These are phyloP conservation scores for Heliothis subflexa DNA, from an alignment of 1,140 invertebrate species.

Conservation along the genomic window DNA sequence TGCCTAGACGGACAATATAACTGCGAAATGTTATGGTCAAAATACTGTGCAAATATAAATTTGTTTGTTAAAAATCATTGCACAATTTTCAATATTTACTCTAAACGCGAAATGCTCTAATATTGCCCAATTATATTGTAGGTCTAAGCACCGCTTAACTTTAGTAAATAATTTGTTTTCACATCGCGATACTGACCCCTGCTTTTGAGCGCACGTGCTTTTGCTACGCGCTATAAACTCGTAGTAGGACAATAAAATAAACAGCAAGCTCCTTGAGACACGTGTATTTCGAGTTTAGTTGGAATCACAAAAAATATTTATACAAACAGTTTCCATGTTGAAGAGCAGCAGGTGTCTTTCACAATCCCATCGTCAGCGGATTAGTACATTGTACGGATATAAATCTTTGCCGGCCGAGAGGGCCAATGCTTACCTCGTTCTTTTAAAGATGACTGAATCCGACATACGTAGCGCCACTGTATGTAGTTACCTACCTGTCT, in stretches of 20 bases:
- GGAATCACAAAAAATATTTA: slow-evolving; percentile 57
- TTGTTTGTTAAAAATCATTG: no score
- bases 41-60: no score
- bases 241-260: slow-evolving; percentile 31
- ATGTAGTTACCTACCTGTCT: slow-evolving; percentile 37
- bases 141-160: neutral
- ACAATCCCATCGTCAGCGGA: slow-evolving; percentile 78
- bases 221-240: slow-evolving; percentile 20
- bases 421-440: slow-evolving; percentile 65
- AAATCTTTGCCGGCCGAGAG: slow-evolving; percentile 66
- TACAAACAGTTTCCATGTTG: slow-evolving; percentile 74
- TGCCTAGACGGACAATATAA: no score
- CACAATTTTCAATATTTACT: no score
- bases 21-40: no score
- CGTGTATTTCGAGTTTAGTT: slow-evolving; percentile 43
- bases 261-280: slow-evolving; percentile 26
- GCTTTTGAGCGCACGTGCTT: slow-evolving; percentile 32
- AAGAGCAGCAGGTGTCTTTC: slow-evolving; percentile 77
- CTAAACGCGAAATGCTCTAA: no score
- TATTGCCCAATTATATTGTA: no score
- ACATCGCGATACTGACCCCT: slow-evolving; percentile 21
- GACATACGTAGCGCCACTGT: slow-evolving; percentile 23
- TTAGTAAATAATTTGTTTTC: slow-evolving; percentile 25
- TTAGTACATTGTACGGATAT: slow-evolving; percentile 76
- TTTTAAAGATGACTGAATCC: slow-evolving; percentile 56